Conservation (phyloP, 2,113 vertebrate genomes). For the Triplophysa rosa region DNA sequence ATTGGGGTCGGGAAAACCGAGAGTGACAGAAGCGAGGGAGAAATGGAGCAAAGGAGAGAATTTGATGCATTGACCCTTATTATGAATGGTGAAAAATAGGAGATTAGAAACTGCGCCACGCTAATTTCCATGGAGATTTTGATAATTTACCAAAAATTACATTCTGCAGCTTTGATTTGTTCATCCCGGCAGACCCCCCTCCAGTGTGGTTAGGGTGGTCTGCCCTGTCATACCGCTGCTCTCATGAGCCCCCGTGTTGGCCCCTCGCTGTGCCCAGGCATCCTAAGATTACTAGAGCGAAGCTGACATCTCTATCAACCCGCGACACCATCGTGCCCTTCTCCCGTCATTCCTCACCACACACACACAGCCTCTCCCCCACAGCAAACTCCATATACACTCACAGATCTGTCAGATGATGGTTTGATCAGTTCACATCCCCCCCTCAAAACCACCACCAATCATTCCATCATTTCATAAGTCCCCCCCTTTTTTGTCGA, state of each 20-base stretch:
- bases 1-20: conserved; percentile 75
- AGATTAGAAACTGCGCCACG: conserved; percentile 99
- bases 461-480: conserved; percentile 63
- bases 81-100: conserved; percentile 85
- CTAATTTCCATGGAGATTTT: conserved; percentile 99
- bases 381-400: conserved; percentile 61
- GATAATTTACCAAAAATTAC: conserved; percentile 96
- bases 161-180: conserved; percentile 91
- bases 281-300: conserved; percentile 88
- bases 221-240: conserved; percentile 83
- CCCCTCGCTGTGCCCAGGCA: conserved; percentile 85
- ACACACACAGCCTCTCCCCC: conserved; percentile 58
- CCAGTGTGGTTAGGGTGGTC: conserved; percentile 87
- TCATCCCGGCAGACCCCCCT: conserved; percentile 80
- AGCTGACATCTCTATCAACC: conserved; percentile 93
- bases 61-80: conserved; percentile 95
- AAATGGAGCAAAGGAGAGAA: conserved; percentile 60
- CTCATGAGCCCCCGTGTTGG: conserved; percentile 76
- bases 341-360: conserved; percentile 65
- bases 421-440: conserved; percentile 83
- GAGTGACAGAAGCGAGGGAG: conserved; percentile 74
- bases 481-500: conserved; percentile 62
- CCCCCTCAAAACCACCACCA: conserved; percentile 57
- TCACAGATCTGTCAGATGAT: conserved; percentile 93
- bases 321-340: conserved; percentile 77